Percentiles rank a stretch among this genome's conserved stretches.
Conservation (phyloP, 2,113 vertebrate species). For the Rhinolophus sinicus region DNA sequence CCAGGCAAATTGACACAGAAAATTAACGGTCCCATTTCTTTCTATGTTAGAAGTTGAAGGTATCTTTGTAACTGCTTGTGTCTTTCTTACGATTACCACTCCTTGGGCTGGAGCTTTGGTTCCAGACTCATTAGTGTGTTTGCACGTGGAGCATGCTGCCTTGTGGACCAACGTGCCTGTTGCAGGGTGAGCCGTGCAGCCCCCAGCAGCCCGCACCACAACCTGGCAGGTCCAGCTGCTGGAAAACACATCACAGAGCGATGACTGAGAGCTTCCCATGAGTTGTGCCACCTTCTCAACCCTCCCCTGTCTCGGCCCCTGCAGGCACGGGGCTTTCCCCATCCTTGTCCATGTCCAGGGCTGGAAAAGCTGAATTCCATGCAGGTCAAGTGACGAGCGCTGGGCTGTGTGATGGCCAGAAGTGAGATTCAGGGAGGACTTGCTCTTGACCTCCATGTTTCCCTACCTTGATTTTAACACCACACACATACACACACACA, state of each 20-base stretch:
- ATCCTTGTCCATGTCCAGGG: not conserved
- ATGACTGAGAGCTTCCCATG: accelerated
- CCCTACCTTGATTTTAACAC: not conserved
- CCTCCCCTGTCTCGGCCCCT: accelerated
- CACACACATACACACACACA: not conserved
- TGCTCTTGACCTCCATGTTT: not conserved
- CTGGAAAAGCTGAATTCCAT: not conserved
- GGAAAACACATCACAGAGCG: accelerated
- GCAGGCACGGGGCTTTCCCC: not conserved
- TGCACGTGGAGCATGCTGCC: accelerated
- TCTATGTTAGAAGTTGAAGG: not conserved
- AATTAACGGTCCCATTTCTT: no score
- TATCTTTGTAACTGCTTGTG: accelerated
- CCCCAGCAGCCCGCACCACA: no score
- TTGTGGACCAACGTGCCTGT: accelerated
- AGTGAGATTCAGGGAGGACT: not conserved
- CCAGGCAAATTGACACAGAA: no score
- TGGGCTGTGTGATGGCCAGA: accelerated
- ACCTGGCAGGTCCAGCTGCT: accelerated
- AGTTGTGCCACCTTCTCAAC: accelerated
- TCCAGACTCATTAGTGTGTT: accelerated
- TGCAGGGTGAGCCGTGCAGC: accelerated
- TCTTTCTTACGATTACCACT: accelerated
- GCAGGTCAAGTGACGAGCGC: not conserved
- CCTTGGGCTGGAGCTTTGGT: accelerated